Base-by-base conservation (phyloP, 2,113 vertebrate genomes). In the Urocolius indicus region DNA sequence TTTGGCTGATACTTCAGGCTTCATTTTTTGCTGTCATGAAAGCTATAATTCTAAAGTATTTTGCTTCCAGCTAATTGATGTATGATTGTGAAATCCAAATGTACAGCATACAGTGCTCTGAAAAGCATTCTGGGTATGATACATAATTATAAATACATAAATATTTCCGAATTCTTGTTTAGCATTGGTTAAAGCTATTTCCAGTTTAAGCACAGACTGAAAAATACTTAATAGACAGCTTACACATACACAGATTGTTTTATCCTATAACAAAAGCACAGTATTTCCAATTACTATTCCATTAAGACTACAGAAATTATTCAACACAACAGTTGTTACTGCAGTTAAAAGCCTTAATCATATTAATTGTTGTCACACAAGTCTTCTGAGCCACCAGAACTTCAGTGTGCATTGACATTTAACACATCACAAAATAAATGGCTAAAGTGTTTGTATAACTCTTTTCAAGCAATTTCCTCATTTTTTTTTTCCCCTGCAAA, bases 341-440 rank as follows among this genome's bases (percentile, higher is more conserved):
- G 85, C 90, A 93, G 52, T 81, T 94, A 92, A 96, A 96, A 86
- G 75, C 72, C 65, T 86, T 93, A 92, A 92, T 95, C 63, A 65
- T 78, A 92, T 94, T 92, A 92, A 78, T 86, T 86, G 68, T 68
- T 94, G 73, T 93, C 94, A 90, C 76, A 90, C 72, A 45, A 59
- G n/a, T 94, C 71, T 88, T 95, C 26, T 80, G 84, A 90, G 94
- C 59, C 88, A 29, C 18, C 48, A 69, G 58, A 73, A 46, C n/a
- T 82, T 93, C 62, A 71, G 55, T 18, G n/a, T 59, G 61, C 82
- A 9, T 8, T 94, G 91, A 81, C 92, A 95, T 96, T 96, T 94
- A 96, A 71, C 88, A 89, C 65, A 77, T 80, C 36, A 23, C 90
- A 93, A 75, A 94, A 95, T 72, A 94, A 94, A 92, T 77, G 45